Evolutionary conservation across 2,797 vertebrate genomes (phyloP), one percentile per base, ranked within the genome.

Genomic region (Menidia menidia): DNA sequence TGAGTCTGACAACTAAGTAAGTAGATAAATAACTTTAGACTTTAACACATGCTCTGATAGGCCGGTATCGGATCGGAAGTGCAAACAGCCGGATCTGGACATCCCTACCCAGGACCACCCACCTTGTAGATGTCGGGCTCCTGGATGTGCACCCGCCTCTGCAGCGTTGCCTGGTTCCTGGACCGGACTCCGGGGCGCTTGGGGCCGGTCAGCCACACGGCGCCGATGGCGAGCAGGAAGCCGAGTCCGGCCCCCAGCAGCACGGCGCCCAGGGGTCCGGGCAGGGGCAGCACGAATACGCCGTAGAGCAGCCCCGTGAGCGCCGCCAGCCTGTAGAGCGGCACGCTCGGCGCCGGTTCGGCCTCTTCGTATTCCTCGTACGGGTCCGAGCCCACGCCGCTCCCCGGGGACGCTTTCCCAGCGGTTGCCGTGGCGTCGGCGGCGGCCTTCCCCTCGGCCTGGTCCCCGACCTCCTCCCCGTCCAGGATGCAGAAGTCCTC

Each of bases 41-140:
- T n/a, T n/a, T n/a, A n/a, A n/a, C n/a, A n/a, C n/a, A n/a, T n/a
- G n/a, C n/a, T n/a, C n/a, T n/a, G n/a, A n/a, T n/a, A n/a, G n/a
- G n/a, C n/a, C n/a, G n/a, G n/a, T n/a, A n/a, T n/a, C n/a, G n/a
- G n/a, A n/a, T n/a, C n/a, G n/a, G n/a, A n/a, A n/a, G n/a, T n/a
- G n/a, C n/a, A 6, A 52, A 52, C 50, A 52, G 13, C 14, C 12
- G 30, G 30, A 31, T 6, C 5, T 11, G n/a, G n/a, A n/a, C n/a
- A n/a, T n/a, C n/a, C n/a, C n/a, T n/a, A n/a, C n/a, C n/a, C n/a
- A n/a, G n/a, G n/a, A n/a, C 76, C 1, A 81, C 95, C 90, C 69
- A 98, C 98, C 97, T 98, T 99, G 58, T 96, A 90, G 72, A 97
- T 96, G 75, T 95, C 93, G 31, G 98, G 98, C 88, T 99, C 96